Base-by-base conservation (phyloP, 2,888 invertebrate species). In the Phaonia tiefii region DNA sequence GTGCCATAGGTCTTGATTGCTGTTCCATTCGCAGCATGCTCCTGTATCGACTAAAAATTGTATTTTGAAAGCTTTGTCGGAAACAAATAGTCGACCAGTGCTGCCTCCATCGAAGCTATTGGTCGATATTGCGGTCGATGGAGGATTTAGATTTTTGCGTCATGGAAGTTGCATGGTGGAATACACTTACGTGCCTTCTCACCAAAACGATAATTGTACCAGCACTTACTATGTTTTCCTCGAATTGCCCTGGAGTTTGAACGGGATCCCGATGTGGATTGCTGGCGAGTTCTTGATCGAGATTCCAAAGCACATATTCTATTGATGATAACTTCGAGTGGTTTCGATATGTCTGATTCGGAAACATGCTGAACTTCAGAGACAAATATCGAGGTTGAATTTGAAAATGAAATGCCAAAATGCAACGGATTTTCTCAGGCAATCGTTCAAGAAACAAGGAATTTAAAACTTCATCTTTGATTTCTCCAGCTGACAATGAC, bases 381-480 rank as follows among this genome's bases (percentile, higher is more conserved):
- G 46, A 46, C 46, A 46, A 46, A 46, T 13, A 46, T n/a, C 11
- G 46, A 46, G 3, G 46, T 46, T 11, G 46, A 46, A 46, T 15
- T 15, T 46, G 46, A 46, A 46, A 46, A 31, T 31, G 31, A 31
- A 60, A 37, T 17, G 60, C 60, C 26, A 60, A n/a, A 17, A 60
- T 60, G 20, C 31, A 13, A 31, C 26, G 49, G 1, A 51, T 22
- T 22, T 69, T 46, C 37, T 69, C 49, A 51, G 69, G 69, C n/a
- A 49, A 15, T 4, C 69, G 46, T 17, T 69, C 51, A 17, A 51
- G 2, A 51, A 51, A 51, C 26, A 51, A 51, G 1, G 46, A 51
- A 17, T 31, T n/a, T 15, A 51, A 25, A 1, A 69, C n/a, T 20
- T 69, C 69, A 49, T 26, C 51, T n/a, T 49, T 69, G 26, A 69